These are phyloP conservation scores for Helicoverpa assulta DNA, from an alignment of 2,888 invertebrate species.

Conservation along the genomic window DNA sequence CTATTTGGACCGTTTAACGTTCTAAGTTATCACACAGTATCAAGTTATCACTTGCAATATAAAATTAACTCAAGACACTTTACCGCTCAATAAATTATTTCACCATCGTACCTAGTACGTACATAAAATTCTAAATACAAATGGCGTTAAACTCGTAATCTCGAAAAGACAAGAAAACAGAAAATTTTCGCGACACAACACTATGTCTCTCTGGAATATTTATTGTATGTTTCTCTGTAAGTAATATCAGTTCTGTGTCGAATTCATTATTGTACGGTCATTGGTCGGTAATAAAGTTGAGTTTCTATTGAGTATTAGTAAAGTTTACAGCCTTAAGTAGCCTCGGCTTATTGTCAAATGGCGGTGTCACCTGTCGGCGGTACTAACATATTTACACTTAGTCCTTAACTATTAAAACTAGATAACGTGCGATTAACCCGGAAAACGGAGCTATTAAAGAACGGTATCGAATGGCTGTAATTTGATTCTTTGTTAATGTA, in stretches of 20 bases:
- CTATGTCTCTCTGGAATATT: conserved; percentile 18
- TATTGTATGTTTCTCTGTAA: conserved; percentile 22
- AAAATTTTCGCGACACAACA: conserved; percentile 15
- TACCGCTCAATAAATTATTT: conserved; percentile 14
- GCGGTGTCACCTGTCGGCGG: conserved; percentile 7
- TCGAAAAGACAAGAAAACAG: conserved; percentile 19
- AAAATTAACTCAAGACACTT: background rate
- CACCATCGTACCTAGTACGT: background rate
- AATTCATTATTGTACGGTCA: conserved; percentile 62
- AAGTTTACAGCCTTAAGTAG: conserved; percentile 46
- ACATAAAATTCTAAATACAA: conserved; percentile 1
- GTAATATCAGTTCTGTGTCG: conserved; percentile 56
- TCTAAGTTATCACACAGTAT: too few species aligned
- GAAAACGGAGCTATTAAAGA: background rate
- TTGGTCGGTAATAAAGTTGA: conserved; percentile 63
- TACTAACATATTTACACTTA: conserved; percentile 5
- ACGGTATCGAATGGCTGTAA: background rate
- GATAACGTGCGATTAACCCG: background rate
- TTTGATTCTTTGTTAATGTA: background rate
- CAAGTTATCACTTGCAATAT: too few species aligned
- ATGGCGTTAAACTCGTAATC: conserved; percentile 2
- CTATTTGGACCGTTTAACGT: too few species aligned
- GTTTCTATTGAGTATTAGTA: conserved; percentile 55
- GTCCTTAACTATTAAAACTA: conserved; percentile 7
- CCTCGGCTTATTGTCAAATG: conserved; percentile 30